Evolutionary conservation across 2,888 invertebrate genomes (phyloP).

Genomic region (Pammene fasciana): DNA sequence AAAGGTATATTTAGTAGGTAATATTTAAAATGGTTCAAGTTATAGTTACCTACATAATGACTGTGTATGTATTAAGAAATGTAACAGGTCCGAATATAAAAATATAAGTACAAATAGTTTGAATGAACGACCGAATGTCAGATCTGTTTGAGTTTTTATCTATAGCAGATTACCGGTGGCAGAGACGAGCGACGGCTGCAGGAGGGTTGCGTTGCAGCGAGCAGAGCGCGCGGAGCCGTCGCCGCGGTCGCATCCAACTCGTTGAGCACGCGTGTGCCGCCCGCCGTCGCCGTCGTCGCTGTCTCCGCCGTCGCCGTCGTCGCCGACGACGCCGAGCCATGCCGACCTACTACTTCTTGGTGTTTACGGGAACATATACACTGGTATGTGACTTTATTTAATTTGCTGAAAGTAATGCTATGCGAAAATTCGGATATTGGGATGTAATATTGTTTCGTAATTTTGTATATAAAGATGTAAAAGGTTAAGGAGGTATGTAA

Average conservation of each 20-base stretch:
- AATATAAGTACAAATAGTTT: no score
- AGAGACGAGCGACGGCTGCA: neutral
- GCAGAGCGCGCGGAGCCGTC: slow-evolving; percentile 9
- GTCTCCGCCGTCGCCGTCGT: neutral
- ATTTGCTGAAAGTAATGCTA: neutral
- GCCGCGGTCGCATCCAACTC: neutral
- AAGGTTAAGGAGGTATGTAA: no score
- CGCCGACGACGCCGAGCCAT: slow-evolving; percentile 7
- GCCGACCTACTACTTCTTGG: slow-evolving; percentile 39
- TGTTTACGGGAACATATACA: slow-evolving; percentile 39
- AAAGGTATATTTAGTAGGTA: no score
- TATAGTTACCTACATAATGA: no score
- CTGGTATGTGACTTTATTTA: slow-evolving; percentile 40
- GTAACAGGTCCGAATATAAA: no score
- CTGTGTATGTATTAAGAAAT: no score
- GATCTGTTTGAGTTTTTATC: slow-evolving; percentile 7
- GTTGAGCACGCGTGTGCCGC: slow-evolving; percentile 4
- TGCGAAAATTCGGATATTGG: neutral
- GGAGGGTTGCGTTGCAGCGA: neutral
- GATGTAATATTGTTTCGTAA: no score
- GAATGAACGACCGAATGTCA: neutral
- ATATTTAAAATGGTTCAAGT: no score
- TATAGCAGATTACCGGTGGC: neutral
- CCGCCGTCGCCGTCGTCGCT: neutral
- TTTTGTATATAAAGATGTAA: no score